Conservation (phyloP, 2,113 vertebrate genomes). For the Stomatorhinus ivindoensis region DNA sequence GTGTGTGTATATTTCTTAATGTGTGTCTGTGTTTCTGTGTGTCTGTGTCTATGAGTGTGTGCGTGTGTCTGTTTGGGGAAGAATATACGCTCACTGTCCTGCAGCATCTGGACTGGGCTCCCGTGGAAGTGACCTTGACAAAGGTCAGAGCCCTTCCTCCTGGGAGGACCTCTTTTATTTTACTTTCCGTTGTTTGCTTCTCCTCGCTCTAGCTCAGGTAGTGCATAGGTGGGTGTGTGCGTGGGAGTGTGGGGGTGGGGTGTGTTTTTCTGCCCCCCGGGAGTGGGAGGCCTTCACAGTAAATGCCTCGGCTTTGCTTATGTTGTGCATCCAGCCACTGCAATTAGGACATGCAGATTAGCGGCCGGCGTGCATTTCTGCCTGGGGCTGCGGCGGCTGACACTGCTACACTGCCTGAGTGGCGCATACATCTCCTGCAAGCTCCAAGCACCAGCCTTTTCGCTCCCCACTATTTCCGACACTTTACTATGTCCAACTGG, state of each 20-base stretch:
- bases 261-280: background rate
- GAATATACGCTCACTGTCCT: too few relatives aligned
- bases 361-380: background rate
- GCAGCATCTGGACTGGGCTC: background rate
- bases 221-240: background rate
- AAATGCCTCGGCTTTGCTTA: background rate
- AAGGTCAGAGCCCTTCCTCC: background rate
- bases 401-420: slow-evolving; percentile 23
- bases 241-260: background rate
- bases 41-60: background rate
- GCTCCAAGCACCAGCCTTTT: background rate
- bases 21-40: slow-evolving; percentile 13
- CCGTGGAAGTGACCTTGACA: background rate
- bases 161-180: background rate
- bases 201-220: background rate
- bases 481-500: background rate
- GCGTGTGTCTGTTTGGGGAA: background rate
- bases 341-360: slow-evolving; percentile 23
- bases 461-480: background rate
- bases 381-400: slow-evolving; percentile 8
- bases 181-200: background rate
- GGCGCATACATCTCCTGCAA: slow-evolving; percentile 3
- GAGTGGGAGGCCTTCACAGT: background rate
- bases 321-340: background rate
- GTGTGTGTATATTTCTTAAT: background rate